Conservation (phyloP, 2,797 vertebrate genomes). For the Hapalemur alaotrensis region DNA sequence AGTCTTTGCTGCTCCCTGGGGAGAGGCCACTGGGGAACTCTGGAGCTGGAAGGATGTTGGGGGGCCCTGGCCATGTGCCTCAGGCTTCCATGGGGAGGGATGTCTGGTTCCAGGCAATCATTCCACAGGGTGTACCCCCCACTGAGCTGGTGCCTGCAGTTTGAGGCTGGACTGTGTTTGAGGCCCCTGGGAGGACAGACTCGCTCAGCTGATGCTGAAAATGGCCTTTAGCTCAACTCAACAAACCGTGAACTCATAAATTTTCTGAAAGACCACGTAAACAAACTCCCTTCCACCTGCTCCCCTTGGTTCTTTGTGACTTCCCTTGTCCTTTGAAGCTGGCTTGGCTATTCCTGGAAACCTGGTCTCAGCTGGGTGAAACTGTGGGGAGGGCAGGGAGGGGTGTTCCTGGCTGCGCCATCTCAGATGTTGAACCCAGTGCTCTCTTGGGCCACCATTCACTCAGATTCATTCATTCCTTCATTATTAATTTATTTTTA, state of each 20-base stretch:
- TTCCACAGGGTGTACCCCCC: neutral
- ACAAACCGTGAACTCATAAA: neutral
- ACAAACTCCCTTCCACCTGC: neutral
- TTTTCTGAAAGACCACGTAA: neutral
- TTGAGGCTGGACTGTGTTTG: neutral
- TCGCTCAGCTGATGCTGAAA: neutral
- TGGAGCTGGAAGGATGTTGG: neutral
- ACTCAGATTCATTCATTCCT: neutral
- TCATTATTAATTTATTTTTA: neutral
- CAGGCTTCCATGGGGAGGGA: fast-evolving
- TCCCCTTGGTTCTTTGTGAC: neutral
- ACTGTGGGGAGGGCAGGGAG: neutral
- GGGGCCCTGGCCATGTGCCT: neutral
- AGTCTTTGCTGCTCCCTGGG: neutral
- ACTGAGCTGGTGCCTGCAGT: neutral
- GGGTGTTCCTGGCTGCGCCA: neutral
- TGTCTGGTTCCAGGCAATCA: neutral
- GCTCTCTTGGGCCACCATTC: neutral
- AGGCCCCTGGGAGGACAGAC: neutral
- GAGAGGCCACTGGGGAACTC: neutral
- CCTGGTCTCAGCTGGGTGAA: neutral
- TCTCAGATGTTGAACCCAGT: neutral
- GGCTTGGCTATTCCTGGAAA: neutral
- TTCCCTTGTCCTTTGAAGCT: slow-evolving; percentile 18
- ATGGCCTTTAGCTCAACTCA: neutral